Base-by-base conservation (phyloP, 2,113 vertebrate genomes). In the Psephotus haematonotus region DNA sequence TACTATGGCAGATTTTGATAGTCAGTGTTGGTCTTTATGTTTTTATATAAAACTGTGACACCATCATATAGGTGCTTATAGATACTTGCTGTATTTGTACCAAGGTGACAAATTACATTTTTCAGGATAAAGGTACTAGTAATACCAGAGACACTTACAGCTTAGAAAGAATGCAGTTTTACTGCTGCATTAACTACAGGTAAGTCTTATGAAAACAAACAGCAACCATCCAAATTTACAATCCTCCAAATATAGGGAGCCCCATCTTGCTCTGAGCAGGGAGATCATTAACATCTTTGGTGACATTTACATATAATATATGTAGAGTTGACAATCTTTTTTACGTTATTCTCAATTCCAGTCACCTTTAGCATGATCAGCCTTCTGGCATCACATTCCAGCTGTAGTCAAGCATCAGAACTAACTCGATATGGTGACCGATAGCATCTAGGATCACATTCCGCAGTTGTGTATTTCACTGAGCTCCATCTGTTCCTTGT, bases 41-140 rank as follows among this genome's bases (percentile, higher is more conserved):
- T 60, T 39, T 29, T 17, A 24, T 22, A 18, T 17, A 44, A 35
- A 7, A 24, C 22, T 37, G 0, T 9, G 25, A 15, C 31, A 63
- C n/a, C 3, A 20, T 31, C 25, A 52, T 25, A 8, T 0, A 43
- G 35, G 22, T 17, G 28, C 17, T 18, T 59, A 11, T 0, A 41
- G 39, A 18, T 17, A 33, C 28, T 23, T 59, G 9, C 39, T 71
- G 7, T 43, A 8, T 52, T 69, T 59, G 25, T 53, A 46, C 33
- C 33, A 46, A 0, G 20, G 13, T 46, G 37, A 82, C 43, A 64
- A 70, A 41, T 35, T 0, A n/a, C 13, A 29, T 2, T 59, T 82
- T 85, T 70, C 24, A 74, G 22, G n/a, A 11, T 52, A 53, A 78
- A 64, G 33, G 13, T 50, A 9, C 17, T 41, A 47, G 35, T 70